Evolutionary conservation across 30 jellyfish, hydroid and myxozoan genomes (phyloP), one percentile per base, ranked within the genome.

Genomic region (Hydractinia symbiolongicarpus): DNA sequence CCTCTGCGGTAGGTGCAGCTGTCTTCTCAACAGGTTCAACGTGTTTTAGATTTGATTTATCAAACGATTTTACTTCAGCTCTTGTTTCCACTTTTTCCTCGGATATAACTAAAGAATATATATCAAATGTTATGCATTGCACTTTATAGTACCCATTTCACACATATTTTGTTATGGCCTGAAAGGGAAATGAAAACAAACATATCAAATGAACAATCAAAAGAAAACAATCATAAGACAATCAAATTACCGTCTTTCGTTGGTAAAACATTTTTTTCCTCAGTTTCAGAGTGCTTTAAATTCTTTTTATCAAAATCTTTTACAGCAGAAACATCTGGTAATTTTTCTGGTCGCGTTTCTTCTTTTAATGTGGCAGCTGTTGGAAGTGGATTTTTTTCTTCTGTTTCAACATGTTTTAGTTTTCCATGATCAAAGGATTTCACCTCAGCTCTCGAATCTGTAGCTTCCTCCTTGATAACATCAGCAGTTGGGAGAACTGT

Each of bases 81-180:
- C 94, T 89, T 16, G 94, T 81, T 62, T 85, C 97, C 53, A 64
- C 60, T 53, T 94, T 83, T 68, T 90, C 97, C 73, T 90, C 95
- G 51, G 77, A 82, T 56, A 90, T 90, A 55, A 90, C 97, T 90
- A 61, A 55, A 68, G 67, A 6, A 17, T 14, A 54, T 55, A 30
- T 30, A 30, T 30, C 44, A 30, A 30, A 30, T 30, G 44, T 30
- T 30, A 30, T 30, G 44, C 44, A 30, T 30, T 30, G 44, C 44
- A 30, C 44, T 30, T 30, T 30, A 30, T 30, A 30, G 44, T 30
- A 30, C 44, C 44, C 44, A 30, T 30, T 30, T 30, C 44, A 30
- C 44, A 30, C 44, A 30, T 30, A 30, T 30, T 30, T 30, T 30
- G 44, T 30, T 30, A 0, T 2, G 44, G 44, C 44, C 44, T 30